phyloP scores from a whole-genome alignment of 2,797 vertebrate genomes.

The Oceanodroma leucorhoa region DNA sequence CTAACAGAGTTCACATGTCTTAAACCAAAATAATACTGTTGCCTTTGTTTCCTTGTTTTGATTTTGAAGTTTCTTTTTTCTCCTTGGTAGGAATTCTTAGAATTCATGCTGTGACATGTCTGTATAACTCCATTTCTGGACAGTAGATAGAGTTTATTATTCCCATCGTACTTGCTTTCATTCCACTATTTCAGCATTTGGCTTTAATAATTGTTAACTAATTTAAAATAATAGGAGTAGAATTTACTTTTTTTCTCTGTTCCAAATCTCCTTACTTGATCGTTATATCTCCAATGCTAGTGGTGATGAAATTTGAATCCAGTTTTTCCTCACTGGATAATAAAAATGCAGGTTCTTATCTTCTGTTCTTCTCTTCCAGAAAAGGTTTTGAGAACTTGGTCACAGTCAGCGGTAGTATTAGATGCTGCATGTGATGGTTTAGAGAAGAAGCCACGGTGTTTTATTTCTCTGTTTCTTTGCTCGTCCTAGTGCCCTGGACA shows the following conservation, averaged over 20 bases:
- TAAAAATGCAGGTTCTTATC: background rate
- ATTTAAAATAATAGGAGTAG: background rate
- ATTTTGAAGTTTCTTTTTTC: background rate
- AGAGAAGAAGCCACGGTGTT: background rate
- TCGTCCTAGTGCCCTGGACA: conserved; percentile 89
- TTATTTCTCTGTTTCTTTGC: background rate
- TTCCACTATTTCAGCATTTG: background rate
- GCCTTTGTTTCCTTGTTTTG: background rate
- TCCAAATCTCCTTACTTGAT: background rate
- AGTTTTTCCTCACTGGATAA: background rate
- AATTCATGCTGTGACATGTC: background rate
- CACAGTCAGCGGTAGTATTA: background rate
- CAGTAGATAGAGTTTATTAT: background rate
- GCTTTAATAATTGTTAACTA: background rate
- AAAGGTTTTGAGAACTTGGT: background rate
- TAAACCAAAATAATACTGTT: background rate
- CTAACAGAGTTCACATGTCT: background rate
- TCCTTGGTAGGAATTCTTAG: background rate
- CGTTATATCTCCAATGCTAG: background rate
- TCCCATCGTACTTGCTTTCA: background rate
- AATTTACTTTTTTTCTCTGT: background rate
- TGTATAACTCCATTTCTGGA: background rate
- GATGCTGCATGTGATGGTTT: background rate
- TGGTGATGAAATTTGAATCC: background rate
- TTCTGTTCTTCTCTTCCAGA: background rate